Evolutionary conservation across 2,888 invertebrate genomes (phyloP), one percentile per base, ranked within the genome.

Genomic region (Pristionchus maxplancki): DNA sequence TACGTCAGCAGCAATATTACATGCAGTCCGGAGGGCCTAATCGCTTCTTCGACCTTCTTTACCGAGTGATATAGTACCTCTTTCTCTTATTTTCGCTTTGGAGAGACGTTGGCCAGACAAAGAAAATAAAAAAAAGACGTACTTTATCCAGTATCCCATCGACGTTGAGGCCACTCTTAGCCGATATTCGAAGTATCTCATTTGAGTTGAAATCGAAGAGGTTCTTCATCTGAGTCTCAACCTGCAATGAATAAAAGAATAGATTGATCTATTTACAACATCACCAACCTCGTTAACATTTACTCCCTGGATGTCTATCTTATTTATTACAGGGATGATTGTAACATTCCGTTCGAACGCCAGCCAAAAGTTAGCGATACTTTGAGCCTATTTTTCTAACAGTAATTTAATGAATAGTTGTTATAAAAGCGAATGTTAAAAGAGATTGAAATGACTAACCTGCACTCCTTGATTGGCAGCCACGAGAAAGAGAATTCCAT

Each of bases 331-430:
- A 0, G 99, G 98, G 17, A 99, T 96, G 89, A 99, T 97, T 0
- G 96, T 95, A 87, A 98, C 95, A 92, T 98, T 96, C 91, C 96
- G 96, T 87, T 96, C 96, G 95, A 97, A 97, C 0, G 99, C 98
- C 90, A 98, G 95, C 95, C 97, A 97, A 95, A 97, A 98, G 94
- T 99, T 99, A 28, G 99, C 98, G 2, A 99, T 97, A 0, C 99
- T 99, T 95, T 99, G 99, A 0, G 99, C 98, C 96, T 98, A 98
- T 3, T 98, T 97, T 64, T 96, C 96, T 48, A 5, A 48, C 11
- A 15, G 8, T 48, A 53, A 53, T 44, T 96, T 98, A 92, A 50
- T 92, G 84, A 48, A 15, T 48, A 2, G 48, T 11, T 6, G 24
- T 5, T 31, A n/a, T n/a, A 34, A 1, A 20, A 6, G 28, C 9